Base-by-base conservation (phyloP, 2,797 vertebrate genomes). In the Acanthopagrus latus region DNA sequence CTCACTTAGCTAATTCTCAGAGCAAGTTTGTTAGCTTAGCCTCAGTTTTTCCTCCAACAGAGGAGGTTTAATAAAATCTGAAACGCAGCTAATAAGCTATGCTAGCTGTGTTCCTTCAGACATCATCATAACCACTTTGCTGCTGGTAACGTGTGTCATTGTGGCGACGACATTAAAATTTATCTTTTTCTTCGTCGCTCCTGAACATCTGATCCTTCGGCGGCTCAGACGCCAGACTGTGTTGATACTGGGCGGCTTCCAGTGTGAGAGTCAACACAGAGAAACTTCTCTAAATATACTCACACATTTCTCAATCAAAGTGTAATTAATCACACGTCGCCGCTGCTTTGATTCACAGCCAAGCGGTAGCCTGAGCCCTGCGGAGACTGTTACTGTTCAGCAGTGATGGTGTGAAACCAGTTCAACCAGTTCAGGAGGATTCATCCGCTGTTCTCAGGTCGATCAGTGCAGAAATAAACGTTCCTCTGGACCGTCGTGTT, bases 401-500 rank as follows among this genome's bases (percentile, higher is more conserved):
- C 43, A 5, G 33, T 43, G 43, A 68, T 67, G 16, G 12, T 14
- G 29, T 57, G 41, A 8, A 62, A 74, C 50, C 62, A 58, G 62
- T 82, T 21, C 1, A 38, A 76, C 57, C 54, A 65, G 60, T 84
- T 71, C 16, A 60, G 2, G 9, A 0, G 6, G 2, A 62, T 52
- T 33, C 6, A 2, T 5, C 47, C 25, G 55, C 7, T 71, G 64
- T 2, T 17, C 0, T 4, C 1, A 1, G 41, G 1, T 47, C 3
- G 1, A 38, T 38, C 17, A 5, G 5, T 6, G 20, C 0, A 56
- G 64, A 71, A 82, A 83, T 25, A 56, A 83, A 70, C 20, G 10
- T 78, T 64, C 55, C 76, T 21, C 46, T 29, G 55, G 23, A 64
- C 47, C 10, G 57, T 76, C 51, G 29, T 80, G 80, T 84, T 89